Conservation (phyloP, 1,140 invertebrate species). For the Pollicipes pollicipes region DNA sequence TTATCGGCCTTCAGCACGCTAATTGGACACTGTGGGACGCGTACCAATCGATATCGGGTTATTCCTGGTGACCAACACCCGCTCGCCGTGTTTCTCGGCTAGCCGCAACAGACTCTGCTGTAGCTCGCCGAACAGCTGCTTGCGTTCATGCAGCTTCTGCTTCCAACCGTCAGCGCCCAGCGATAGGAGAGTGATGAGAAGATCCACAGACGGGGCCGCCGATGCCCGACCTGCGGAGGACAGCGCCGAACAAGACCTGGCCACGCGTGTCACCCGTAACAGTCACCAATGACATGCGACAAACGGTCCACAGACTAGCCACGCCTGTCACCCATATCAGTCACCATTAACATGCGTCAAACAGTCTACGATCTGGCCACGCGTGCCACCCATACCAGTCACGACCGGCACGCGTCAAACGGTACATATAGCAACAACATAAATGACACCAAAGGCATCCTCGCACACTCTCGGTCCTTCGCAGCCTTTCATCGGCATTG, state of each 20-base stretch:
- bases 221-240: conserved; percentile 44
- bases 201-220: conserved; percentile 49
- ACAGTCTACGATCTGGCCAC: conserved; percentile 4
- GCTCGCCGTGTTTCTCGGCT: conserved; percentile 41
- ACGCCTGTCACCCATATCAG: conserved; percentile 4
- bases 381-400: too few species aligned
- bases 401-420: too few species aligned
- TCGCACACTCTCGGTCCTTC: too few species aligned
- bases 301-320: conserved; percentile 1
- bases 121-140: conserved; percentile 46
- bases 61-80: conserved; percentile 41
- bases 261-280: too few species aligned
- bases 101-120: conserved; percentile 33
- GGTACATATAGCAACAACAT: too few species aligned
- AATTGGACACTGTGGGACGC: too few species aligned
- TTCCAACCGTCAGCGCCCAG: conserved; percentile 50
- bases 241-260: background rate
- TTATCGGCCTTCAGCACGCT: too few species aligned
- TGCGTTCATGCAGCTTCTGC: conserved; percentile 41
- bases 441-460: too few species aligned
- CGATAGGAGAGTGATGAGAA: conserved; percentile 61
- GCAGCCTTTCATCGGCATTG: too few species aligned
- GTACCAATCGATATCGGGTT: conserved; percentile 61
- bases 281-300: too few species aligned
- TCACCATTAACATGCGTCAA: background rate